Evolutionary conservation across 2,797 vertebrate species (phyloP), one percentile per base, ranked within the genome.

Genomic region (Ficedula albicollis): DNA sequence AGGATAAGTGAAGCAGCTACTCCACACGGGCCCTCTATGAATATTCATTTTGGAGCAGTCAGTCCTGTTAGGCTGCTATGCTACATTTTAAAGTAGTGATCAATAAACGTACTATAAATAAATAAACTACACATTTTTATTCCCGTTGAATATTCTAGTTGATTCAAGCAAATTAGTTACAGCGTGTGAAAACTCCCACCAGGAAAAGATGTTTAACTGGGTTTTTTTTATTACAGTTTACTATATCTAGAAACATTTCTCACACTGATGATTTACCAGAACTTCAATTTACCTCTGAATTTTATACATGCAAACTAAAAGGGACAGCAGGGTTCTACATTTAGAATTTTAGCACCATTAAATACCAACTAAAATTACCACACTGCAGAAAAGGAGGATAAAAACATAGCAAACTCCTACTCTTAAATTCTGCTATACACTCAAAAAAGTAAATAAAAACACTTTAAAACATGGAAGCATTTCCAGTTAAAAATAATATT

Each of bases 171-270:
- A 95, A 95, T 95, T 87, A 89, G 79, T 84, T 93, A 46, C 36
- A 60, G 56, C 88, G 90, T 96, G 94, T 92, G 93, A 94, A 97
- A 96, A 92, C 72, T 91, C 97, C 93, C 83, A 92, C 95, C 70
- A 90, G 90, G 86, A 93, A 76, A 95, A 95, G 95, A 91, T 86
- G 63, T 83, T 95, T 85, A 77, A 92, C 60, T 91, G 66, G 52
- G 0, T 34, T 69, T 95, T 94, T 96, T 95, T 90, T 38, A 81
- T 93, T 93, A 77, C 92, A 60, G 67, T 93, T 95, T 95, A 86
- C 84, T 95, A 93, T 96, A 96, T 90, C 86, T 78, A 86, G 88
- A 88, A 90, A 96, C 27, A 63, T 94, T 94, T 74, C 78, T 89
- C 62, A 89, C 46, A 46, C n/a, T 94, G 87, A 74, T 96, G 82